Evolutionary conservation across 2,888 invertebrate species (phyloP).

Genomic region (Cerastis leucographa): DNA sequence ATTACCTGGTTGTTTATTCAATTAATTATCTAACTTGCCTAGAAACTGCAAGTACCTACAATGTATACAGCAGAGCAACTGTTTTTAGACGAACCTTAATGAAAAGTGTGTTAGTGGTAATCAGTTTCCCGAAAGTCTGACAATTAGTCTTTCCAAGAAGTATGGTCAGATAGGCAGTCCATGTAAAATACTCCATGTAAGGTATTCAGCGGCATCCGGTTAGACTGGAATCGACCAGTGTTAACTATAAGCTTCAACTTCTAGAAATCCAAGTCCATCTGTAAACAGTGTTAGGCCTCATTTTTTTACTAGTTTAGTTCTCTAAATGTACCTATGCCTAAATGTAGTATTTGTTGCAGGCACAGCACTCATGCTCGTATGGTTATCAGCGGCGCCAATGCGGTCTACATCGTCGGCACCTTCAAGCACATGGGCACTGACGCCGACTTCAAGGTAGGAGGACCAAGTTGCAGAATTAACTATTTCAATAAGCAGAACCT

Average conservation of each 20-base stretch:
- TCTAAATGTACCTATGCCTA: background rate
- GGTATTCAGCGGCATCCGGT: no score
- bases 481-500: no score
- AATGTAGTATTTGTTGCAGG: conserved; percentile 83
- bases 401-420: conserved; percentile 95
- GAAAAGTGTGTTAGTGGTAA: background rate
- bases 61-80: no score
- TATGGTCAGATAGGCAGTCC: no score
- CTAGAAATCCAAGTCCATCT: background rate
- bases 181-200: no score
- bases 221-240: no score
- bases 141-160: no score
- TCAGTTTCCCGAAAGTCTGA: no score
- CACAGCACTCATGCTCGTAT: conserved; percentile 95
- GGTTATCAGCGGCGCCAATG: conserved; percentile 94
- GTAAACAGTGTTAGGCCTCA: no score
- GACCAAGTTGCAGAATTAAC: background rate
- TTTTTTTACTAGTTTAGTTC: background rate
- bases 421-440: conserved; percentile 93
- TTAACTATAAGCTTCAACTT: background rate
- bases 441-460: conserved; percentile 93
- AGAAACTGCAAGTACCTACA: background rate
- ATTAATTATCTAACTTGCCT: background rate
- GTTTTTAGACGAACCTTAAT: background rate
- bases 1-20: background rate